A percentile compares a stretch with the other conserved stretches of the same genome.
phyloP scores from a whole-genome alignment of 2,113 vertebrate genomes.

The Sardina pilchardus region DNA sequence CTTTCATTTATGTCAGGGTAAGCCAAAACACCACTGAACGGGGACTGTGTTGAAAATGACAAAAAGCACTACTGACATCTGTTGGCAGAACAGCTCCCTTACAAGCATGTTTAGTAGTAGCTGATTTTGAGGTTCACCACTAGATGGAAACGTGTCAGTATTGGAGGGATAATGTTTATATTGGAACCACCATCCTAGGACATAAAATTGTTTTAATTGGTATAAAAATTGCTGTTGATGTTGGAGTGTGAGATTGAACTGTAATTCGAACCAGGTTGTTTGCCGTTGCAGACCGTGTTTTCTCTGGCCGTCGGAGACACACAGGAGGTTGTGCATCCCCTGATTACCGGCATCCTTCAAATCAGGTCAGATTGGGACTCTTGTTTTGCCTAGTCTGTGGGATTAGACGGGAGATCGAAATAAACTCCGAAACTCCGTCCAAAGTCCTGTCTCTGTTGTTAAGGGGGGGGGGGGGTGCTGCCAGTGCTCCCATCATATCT shows the following conservation, averaged over 20 bases:
- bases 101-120: background rate
- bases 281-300: background rate
- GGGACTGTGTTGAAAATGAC: constrained; percentile 13
- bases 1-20: background rate
- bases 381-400: constrained; percentile 1
- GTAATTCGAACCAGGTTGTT: constrained; percentile 1
- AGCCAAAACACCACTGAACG: background rate
- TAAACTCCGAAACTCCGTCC: background rate
- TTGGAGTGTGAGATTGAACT: background rate
- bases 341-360: background rate
- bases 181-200: background rate
- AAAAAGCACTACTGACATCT: constrained; percentile 34
- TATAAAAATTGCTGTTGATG: background rate
- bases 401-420: background rate
- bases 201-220: background rate
- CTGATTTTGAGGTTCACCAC: background rate
- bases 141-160: background rate
- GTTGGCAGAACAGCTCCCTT: background rate
- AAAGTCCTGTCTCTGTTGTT: constrained; percentile 15
- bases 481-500: background rate
- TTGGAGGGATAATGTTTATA: background rate
- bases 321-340: background rate
- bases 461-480: no score
- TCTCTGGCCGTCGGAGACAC: background rate
- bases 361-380: background rate